Base-by-base conservation (phyloP, 1,140 invertebrate species). In the Melanaphis sacchari region DNA sequence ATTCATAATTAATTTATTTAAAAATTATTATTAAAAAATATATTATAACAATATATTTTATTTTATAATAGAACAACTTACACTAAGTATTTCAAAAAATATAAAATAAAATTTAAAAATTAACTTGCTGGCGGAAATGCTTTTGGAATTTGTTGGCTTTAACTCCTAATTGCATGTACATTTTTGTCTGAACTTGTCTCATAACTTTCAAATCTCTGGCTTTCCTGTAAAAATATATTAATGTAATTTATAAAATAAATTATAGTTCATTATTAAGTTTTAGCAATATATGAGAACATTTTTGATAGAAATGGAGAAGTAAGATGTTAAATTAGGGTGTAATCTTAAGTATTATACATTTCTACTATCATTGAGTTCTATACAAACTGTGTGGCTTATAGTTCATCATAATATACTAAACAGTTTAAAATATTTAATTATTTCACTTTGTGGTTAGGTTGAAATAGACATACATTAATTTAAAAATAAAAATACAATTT, bases 81-180 rank as follows among this genome's bases (percentile, higher is more conserved):
- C 82, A 38, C 38, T 36, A 38, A 46, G 9, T 81, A 81, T 82
- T 81, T 81, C 18, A 49, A 91, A 11, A 38, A 38, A 49, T 36
- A 38, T 21, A 91, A 87, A 87, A 82, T 59, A 43, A n/a, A 93
- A 91, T 93, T 41, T 97, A 98, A 95, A 97, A 98, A 94, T 97
- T 96, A 91, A 98, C 96, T 96, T 98, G 98, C 93, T 95, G 96
- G 94, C 98, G 96, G 95, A 97, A 98, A 95, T 98, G 97, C 93
- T 96, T 96, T 95, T 98, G 98, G 88, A 98, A 95, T 95, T 98
- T 98, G 94, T 99, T 99, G 7, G 96, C 97, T 95, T 98, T 98
- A 24, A 97, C 95, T 40, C 98, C 97, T 49, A 99, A 95, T 94
- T 97, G 97, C 95, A 97, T 97, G 76, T 96, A 95, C 95, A 97